phyloP scores from a whole-genome alignment of 1,140 invertebrate species.

The Heterodera carotae region DNA sequence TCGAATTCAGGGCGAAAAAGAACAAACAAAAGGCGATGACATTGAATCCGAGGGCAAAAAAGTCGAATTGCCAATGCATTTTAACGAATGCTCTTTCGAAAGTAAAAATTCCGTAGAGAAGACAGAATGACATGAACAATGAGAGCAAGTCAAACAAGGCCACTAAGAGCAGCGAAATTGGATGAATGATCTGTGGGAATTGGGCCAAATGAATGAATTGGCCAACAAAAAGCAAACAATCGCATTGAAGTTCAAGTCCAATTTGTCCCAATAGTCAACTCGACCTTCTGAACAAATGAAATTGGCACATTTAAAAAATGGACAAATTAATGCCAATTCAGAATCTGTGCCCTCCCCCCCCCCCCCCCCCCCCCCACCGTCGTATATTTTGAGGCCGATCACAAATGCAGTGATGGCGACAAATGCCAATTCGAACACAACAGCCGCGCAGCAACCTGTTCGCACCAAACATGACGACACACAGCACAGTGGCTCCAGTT shows the following conservation, averaged over 20 bases:
- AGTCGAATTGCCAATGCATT: slow-evolving; percentile 22
- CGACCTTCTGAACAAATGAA: neutral
- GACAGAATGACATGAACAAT: slow-evolving; percentile 7
- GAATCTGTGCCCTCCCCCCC: neutral
- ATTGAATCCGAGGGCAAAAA: slow-evolving; percentile 16
- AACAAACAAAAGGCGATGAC: slow-evolving; percentile 6
- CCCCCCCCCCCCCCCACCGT: neutral
- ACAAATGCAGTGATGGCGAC: slow-evolving; percentile 11
- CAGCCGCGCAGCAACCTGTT: slow-evolving; percentile 19
- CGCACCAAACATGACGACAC: slow-evolving; percentile 31
- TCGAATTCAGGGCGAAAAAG: neutral
- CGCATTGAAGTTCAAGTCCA: neutral
- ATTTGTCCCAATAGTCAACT: neutral
- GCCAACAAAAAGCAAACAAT: neutral
- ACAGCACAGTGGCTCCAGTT: slow-evolving; percentile 37
- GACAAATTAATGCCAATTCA: neutral
- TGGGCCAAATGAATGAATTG: neutral
- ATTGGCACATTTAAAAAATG: neutral
- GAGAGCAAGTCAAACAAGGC: slow-evolving; percentile 1
- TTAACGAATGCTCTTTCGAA: slow-evolving; percentile 11
- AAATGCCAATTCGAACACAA: slow-evolving; percentile 19
- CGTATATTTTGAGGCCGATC: slow-evolving; percentile 21
- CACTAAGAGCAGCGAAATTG: neutral
- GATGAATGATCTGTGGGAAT: slow-evolving; percentile 11
- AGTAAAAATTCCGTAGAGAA: slow-evolving; percentile 10